Conservation (phyloP, 2,888 invertebrate genomes). For the Gari tellinella region DNA sequence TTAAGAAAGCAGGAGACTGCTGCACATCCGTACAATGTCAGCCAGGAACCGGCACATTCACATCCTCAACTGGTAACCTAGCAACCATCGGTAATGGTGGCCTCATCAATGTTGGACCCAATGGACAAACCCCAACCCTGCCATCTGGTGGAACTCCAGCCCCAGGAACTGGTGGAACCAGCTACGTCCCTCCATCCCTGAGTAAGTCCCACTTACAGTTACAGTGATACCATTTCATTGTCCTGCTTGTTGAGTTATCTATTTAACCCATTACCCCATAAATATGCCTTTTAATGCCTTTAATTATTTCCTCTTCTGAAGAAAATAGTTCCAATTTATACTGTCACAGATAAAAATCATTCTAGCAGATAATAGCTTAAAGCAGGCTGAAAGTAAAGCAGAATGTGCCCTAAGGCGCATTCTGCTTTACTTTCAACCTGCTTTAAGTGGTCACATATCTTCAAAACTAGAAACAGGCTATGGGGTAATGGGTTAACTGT, state of each 20-base stretch:
- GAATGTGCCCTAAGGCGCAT: too few species aligned
- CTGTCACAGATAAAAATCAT: too few species aligned
- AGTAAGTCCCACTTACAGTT: constrained; percentile 50
- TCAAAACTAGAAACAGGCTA: too few species aligned
- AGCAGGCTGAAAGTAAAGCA: too few species aligned
- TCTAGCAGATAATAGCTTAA: too few species aligned
- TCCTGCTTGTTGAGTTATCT: too few species aligned
- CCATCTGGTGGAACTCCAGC: constrained; percentile 66
- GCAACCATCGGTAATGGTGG: constrained; percentile 72
- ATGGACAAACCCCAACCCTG: constrained; percentile 63
- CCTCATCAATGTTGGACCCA: constrained; percentile 60
- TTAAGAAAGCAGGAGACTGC: constrained; percentile 70
- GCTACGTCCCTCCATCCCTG: constrained; percentile 63
- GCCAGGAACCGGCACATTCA: constrained; percentile 62
- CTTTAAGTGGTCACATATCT: too few species aligned
- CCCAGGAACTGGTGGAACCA: constrained; percentile 74
- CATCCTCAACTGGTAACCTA: constrained; percentile 72
- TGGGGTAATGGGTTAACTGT: too few species aligned
- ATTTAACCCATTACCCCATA: neutral
- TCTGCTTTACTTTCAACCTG: too few species aligned
- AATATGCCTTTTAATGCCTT: too few species aligned
- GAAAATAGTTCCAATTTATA: too few species aligned
- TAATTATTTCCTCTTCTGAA: too few species aligned
- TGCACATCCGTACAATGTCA: constrained; percentile 68
- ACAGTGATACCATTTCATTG: neutral